These are phyloP conservation scores for Tiphia femorata DNA, from an alignment of 2,888 invertebrate genomes.

Conservation along the genomic window DNA sequence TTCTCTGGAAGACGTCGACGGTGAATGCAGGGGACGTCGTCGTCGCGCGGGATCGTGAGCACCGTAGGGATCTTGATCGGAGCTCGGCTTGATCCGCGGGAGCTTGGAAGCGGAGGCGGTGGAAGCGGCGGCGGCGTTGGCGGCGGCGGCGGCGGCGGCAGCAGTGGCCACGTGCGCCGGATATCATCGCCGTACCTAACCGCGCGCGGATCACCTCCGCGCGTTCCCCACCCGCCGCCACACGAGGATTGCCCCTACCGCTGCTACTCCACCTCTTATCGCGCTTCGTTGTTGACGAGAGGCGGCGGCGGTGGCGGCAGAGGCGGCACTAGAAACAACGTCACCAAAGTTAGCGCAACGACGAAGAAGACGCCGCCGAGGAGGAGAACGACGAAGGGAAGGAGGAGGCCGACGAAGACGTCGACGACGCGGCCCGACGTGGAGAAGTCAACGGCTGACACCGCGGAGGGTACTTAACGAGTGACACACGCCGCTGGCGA, in stretches of 20 bases:
- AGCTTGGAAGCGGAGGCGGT: slow-evolving; percentile 15
- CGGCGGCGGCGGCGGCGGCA: slow-evolving; percentile 6
- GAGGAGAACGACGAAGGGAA: slow-evolving; percentile 5
- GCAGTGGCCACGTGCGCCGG: slow-evolving; percentile 20
- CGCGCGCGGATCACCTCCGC: slow-evolving; percentile 22
- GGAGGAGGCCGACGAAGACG: slow-evolving; percentile 4
- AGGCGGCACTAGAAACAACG: neutral
- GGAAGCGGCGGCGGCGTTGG: slow-evolving; percentile 28
- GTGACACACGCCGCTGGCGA: slow-evolving; percentile 30
- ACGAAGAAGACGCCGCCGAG: slow-evolving; percentile 16
- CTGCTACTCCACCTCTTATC: slow-evolving; percentile 36
- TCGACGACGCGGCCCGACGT: slow-evolving; percentile 22
- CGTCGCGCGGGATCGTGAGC: neutral
- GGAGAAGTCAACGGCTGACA: slow-evolving; percentile 29
- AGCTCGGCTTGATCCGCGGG: slow-evolving; percentile 16
- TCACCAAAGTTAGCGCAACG: no score
- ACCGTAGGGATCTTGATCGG: no score
- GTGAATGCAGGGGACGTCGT: neutral
- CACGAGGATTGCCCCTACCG: slow-evolving; percentile 42
- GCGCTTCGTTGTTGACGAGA: slow-evolving; percentile 31
- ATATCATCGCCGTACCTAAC: slow-evolving; percentile 13
- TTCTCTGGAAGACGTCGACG: neutral
- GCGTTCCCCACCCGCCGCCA: slow-evolving; percentile 31
- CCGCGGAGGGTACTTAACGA: slow-evolving; percentile 35
- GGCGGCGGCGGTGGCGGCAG: slow-evolving; percentile 17